These are phyloP conservation scores for Nomada flava DNA, from an alignment of 2,888 invertebrate genomes.

Conservation along the genomic window DNA sequence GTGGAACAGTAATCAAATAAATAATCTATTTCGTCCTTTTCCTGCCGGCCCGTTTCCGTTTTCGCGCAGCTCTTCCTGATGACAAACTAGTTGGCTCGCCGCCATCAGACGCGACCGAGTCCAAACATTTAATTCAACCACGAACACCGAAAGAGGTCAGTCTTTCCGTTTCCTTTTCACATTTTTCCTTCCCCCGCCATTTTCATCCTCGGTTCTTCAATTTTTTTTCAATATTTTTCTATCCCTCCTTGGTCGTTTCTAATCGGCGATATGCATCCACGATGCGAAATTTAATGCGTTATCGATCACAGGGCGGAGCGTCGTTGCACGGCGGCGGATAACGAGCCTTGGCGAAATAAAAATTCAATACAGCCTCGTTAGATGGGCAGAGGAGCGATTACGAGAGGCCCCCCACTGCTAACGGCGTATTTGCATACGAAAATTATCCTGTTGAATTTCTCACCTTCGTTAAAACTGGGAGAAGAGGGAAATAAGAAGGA, in stretches of 20 bases:
- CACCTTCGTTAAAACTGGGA: conserved; percentile 63
- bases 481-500: conserved; percentile 46
- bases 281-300: conserved; percentile 63
- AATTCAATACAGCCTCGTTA: conserved; percentile 64
- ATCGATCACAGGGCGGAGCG: conserved; percentile 51
- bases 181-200: neutral
- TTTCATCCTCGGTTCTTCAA: neutral
- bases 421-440: conserved; percentile 60
- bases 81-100: conserved; percentile 37
- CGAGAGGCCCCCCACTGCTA: conserved; percentile 38
- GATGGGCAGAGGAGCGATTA: conserved; percentile 53
- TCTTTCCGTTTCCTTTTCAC: conserved; percentile 12
- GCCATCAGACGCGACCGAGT: conserved; percentile 32
- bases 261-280: neutral
- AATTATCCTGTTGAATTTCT: conserved; percentile 64
- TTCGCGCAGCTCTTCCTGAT: conserved; percentile 21
- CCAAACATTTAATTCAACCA: conserved; percentile 39
- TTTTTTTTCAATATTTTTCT: neutral
- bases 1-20: conserved; percentile 27
- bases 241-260: neutral
- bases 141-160: conserved; percentile 25
- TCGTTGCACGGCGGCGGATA: conserved; percentile 31
- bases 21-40: conserved; percentile 30
- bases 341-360: conserved; percentile 56
- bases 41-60: conserved; percentile 23